Percentiles rank a stretch among this genome's conserved stretches.
Conservation (phyloP, 2,797 vertebrate species). For the Nyctibius grandis region DNA sequence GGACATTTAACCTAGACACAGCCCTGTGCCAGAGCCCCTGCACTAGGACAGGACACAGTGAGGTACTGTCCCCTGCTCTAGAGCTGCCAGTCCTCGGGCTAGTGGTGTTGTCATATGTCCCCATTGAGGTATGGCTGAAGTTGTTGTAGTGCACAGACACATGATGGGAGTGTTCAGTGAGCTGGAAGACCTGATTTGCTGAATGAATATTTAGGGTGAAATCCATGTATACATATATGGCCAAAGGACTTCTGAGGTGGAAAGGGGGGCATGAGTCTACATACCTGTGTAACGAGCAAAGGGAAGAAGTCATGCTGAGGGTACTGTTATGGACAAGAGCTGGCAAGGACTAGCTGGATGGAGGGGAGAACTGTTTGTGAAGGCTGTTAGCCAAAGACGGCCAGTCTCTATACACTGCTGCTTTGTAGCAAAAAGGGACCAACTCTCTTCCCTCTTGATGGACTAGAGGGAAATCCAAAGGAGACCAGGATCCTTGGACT, state of each 20-base stretch:
- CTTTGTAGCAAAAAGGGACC: not conserved
- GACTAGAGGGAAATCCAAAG: not conserved
- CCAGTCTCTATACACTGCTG: not conserved
- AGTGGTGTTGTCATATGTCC: not conserved
- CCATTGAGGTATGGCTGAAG: not conserved
- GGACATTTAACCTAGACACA: not conserved
- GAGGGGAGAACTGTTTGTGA: not conserved
- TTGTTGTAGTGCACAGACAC: rapidly evolving
- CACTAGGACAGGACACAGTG: not conserved
- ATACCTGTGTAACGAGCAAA: not conserved
- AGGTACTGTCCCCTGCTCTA: not conserved
- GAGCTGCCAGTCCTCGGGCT: not conserved
- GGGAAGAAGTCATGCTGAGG: not conserved
- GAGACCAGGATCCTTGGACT: not conserved
- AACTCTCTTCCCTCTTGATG: not conserved
- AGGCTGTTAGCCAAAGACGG: not conserved
- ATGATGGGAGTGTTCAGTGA: not conserved
- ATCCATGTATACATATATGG: not conserved
- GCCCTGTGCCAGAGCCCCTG: not conserved
- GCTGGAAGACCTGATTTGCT: not conserved
- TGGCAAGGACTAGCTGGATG: not conserved
- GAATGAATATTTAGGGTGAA: not conserved
- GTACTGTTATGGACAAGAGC: not conserved
- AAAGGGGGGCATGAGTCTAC: not conserved
- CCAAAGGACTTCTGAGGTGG: not conserved